Base-by-base conservation (phyloP, 2,797 vertebrate species). In the Anguilla anguilla region DNA sequence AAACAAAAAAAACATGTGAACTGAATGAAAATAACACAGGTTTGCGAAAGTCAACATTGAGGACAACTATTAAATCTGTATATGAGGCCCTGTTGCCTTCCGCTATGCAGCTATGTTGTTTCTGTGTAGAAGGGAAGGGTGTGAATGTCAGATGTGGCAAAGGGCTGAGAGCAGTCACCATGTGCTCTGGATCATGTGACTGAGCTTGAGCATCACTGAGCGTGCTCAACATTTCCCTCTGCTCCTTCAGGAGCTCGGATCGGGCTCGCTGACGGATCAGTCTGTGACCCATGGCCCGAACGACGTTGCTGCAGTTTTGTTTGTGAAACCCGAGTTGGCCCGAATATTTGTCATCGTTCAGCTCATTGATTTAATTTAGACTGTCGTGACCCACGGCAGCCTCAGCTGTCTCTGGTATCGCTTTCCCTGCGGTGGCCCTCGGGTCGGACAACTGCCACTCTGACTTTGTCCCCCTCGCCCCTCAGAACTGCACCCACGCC, bases 381-480 rank as follows among this genome's bases (percentile, higher is more conserved):
- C 85, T 72, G 43, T 72, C 59, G 22, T 85, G 84, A 85, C 61
- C 85, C 72, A 51, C 59, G 91, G 94, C 92, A 89, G 93, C 90
- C 92, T 95, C 95, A 96, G 94, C 95, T 95, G 95, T 95, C 94
- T 35, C 85, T 59, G 89, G 93, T 95, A 95, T 95, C 94, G 95
- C 94, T 96, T 95, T 95, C 94, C 93, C 91, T 92, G 92, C 92
- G 94, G 94, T 93, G 94, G 93, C 93, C 94, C 88, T 88, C 89
- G 92, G 91, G 89, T 88, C 89, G 2, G 93, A 93, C 95, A 96
- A 95, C 95, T 96, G 94, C 94, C 94, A 91, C 91, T 88, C 91
- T 95, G 94, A 95, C 95, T 94, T 95, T 94, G 92, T 90, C 86
- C 90, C 90, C 85, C 91, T 88, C 39, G 72, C 72, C 55, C 82